These are phyloP conservation scores for Cremastinae sp. DNA, from an alignment of 2,888 invertebrate species.

Conservation along the genomic window DNA sequence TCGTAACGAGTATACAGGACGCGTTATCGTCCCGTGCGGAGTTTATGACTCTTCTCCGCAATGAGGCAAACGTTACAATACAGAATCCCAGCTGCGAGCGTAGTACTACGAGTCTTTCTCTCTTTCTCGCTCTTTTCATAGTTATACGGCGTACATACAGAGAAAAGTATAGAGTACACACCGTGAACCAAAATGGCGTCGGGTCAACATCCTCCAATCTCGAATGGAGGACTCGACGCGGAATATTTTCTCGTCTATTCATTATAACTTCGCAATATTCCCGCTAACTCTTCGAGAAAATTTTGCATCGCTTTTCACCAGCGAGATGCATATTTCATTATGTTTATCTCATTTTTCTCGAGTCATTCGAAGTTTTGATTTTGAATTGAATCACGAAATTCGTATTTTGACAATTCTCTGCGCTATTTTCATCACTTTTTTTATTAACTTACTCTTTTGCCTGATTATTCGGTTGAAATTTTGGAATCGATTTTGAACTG, in stretches of 20 bases:
- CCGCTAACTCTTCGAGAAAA: constrained; percentile 75
- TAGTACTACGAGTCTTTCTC: constrained; percentile 75
- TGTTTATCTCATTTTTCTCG: no score
- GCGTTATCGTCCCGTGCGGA: constrained; percentile 38
- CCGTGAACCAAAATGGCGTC: constrained; percentile 74
- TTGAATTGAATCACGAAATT: no score
- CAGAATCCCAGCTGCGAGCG: constrained; percentile 69
- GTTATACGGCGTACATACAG: constrained; percentile 10
- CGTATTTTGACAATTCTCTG: no score
- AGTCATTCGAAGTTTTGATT: neutral
- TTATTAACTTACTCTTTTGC: no score
- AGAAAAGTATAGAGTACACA: constrained; percentile 54
- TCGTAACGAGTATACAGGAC: constrained; percentile 26
- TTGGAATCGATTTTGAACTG: no score
- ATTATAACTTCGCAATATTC: constrained; percentile 64
- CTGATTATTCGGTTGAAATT: no score
- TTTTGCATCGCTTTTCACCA: constrained; percentile 31
- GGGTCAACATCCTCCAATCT: constrained; percentile 80
- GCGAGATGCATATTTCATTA: neutral
- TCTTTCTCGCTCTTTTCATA: constrained; percentile 69
- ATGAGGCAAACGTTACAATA: constrained; percentile 42
- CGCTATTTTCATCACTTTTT: no score
- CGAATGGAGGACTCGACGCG: constrained; percentile 40
- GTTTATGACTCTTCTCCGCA: constrained; percentile 34
- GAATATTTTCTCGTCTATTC: neutral